Percentiles rank a stretch among this genome's conserved stretches.
Conservation (phyloP, 2,888 invertebrate species). For the Leptothorax acervorum region DNA sequence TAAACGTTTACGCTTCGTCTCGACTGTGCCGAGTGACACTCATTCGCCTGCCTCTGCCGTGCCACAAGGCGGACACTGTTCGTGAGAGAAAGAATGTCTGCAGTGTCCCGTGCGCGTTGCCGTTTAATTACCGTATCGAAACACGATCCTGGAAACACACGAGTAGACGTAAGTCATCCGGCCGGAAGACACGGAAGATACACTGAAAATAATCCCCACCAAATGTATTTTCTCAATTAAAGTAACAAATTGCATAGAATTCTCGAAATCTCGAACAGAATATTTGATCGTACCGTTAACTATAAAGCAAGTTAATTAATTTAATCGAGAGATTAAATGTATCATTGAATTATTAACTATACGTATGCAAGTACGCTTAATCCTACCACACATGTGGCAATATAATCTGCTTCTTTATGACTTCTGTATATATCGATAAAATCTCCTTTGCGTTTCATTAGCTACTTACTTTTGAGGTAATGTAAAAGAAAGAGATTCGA, state of each 20-base stretch:
- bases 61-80: conserved; percentile 42
- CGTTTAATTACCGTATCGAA: conserved; percentile 39
- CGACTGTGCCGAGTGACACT: conserved; percentile 20
- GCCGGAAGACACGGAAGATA: background rate
- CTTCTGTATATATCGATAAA: background rate
- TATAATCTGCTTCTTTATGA: background rate
- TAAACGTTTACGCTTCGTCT: conserved; percentile 70
- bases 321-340: background rate
- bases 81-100: conserved; percentile 19
- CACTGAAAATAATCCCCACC: background rate
- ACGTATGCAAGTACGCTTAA: background rate
- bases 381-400: background rate
- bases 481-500: background rate
- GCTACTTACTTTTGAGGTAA: background rate
- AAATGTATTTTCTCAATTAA: background rate
- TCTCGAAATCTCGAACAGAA: background rate
- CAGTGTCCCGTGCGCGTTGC: conserved; percentile 21
- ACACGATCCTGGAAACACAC: background rate
- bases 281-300: too few relatives aligned
- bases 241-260: background rate
- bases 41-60: conserved; percentile 10
- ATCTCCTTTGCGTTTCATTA: background rate
- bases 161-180: conserved; percentile 7
- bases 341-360: background rate
- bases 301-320: too few relatives aligned